Evolutionary conservation across 2,888 invertebrate genomes (phyloP).

Genomic region (Nomada flava): DNA sequence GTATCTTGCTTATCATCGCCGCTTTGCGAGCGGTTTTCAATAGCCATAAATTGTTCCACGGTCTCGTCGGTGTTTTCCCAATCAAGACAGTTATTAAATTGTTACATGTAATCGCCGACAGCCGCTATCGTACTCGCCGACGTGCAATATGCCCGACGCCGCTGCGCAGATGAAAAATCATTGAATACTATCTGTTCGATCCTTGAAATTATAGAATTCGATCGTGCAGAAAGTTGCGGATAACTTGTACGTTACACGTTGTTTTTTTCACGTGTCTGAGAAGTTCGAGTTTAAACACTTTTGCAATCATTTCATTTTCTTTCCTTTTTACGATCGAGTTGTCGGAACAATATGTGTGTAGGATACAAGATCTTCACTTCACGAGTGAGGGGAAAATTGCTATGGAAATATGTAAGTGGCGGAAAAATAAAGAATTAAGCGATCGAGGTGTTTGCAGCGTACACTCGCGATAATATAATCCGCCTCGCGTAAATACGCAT

Average conservation of each 20-base stretch:
- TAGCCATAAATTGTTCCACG: slow-evolving; percentile 41
- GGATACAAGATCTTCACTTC: not conserved
- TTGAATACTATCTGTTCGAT: not conserved
- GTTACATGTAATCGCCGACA: slow-evolving; percentile 26
- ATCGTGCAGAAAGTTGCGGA: no score
- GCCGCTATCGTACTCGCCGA: not conserved
- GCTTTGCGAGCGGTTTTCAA: slow-evolving; percentile 41
- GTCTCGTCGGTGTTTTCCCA: slow-evolving; percentile 26
- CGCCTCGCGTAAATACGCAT: slow-evolving; percentile 51
- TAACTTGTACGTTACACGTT: no score
- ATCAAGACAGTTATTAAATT: slow-evolving; percentile 51
- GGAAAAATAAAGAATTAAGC: slow-evolving; percentile 4
- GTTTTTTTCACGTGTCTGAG: no score
- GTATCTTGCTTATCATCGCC: slow-evolving; percentile 42
- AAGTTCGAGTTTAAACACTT: no score
- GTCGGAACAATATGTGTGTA: not conserved
- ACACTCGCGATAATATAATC: slow-evolving; percentile 44
- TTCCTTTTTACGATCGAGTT: not conserved
- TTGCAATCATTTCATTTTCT: no score
- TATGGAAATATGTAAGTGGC: no score
- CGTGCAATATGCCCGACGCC: not conserved
- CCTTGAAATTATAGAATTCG: not conserved
- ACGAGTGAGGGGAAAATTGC: no score
- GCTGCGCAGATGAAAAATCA: not conserved
- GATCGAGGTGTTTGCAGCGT: slow-evolving; percentile 37